phyloP scores from a whole-genome alignment of 2,888 invertebrate genomes.

The Brenthis ino region DNA sequence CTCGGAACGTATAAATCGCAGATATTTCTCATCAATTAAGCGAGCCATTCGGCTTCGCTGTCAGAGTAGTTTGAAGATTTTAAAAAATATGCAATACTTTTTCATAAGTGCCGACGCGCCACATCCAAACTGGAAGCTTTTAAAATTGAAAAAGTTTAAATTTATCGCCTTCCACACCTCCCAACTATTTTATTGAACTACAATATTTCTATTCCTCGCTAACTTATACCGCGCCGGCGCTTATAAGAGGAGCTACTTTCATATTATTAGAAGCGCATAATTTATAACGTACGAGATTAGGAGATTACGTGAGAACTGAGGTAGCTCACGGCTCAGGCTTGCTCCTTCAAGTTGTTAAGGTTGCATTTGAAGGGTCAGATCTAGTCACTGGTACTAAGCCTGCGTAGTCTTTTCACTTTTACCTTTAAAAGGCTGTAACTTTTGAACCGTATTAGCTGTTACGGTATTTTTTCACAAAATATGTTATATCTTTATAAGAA shows the following conservation, averaged over 20 bases:
- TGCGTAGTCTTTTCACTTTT: too few species aligned
- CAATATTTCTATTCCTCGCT: conserved; percentile 15
- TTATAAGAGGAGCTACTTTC: conserved; percentile 1
- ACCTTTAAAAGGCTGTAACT: too few species aligned
- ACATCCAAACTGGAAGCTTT: conserved; percentile 16
- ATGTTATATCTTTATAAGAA: too few species aligned
- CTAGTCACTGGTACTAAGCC: too few species aligned
- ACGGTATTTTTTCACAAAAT: too few species aligned
- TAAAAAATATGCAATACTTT: conserved; percentile 4
- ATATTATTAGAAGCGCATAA: background rate
- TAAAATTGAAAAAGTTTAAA: conserved; percentile 29
- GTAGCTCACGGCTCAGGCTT: background rate
- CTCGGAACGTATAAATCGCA: too few species aligned
- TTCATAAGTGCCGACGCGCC: conserved; percentile 14
- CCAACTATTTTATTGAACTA: conserved; percentile 24
- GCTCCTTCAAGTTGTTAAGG: background rate
- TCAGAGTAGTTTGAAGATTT: conserved; percentile 11
- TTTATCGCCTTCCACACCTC: conserved; percentile 22
- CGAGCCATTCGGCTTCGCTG: background rate
- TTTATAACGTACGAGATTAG: background rate
- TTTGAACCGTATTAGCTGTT: too few species aligned
- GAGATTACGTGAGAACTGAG: background rate
- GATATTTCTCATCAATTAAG: background rate
- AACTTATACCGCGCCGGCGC: background rate
- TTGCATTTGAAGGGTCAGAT: too few species aligned